Evolutionary conservation across 1,140 invertebrate genomes (phyloP), one percentile per base, ranked within the genome.

Genomic region (Drosophila sp.): DNA sequence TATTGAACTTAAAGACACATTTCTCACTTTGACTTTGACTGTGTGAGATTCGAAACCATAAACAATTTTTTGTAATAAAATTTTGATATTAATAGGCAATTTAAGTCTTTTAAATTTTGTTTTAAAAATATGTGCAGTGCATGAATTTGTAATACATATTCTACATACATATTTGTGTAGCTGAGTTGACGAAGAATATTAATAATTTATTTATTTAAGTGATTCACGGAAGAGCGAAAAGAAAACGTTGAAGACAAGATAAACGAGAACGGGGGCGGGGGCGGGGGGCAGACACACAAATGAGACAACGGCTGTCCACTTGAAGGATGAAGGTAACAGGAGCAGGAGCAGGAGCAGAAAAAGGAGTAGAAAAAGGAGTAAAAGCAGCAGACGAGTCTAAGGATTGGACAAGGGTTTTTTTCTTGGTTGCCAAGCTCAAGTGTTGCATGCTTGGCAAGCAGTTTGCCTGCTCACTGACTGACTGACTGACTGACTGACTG

Each of bases 251-350:
- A 6, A 50, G 45, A 27, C 36, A 11, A 13, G 36, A 9, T 38
- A 13, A 38, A 13, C 36, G 48, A 18, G 34, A 7, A 14, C 13
- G 27, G 41, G 16, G 38, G 14, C 38, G 13, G n/a, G n/a, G n/a
- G n/a, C n/a, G n/a, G n/a, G n/a, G n/a, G n/a, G n/a, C n/a, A n/a
- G n/a, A n/a, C 18, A 40, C 66, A 53, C 58, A 69, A 77, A 86
- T 77, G 62, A 74, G 82, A 74, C 78, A 81, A 86, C 80, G 78
- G 82, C 82, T 87, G 82, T 57, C 61, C 65, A 71, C 77, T 57
- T 59, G 72, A 29, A 57, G 34, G 45, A 43, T 34, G 34, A 56
- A 21, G 43, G 53, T n/a, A 58, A 53, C 54, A 59, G 29, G 57
- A 36, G n/a, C 29, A 58, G 11, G 7, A 8, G 7, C 21, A 9